Base-by-base conservation (phyloP, 2,888 invertebrate genomes). In the Cantharis rufa region DNA sequence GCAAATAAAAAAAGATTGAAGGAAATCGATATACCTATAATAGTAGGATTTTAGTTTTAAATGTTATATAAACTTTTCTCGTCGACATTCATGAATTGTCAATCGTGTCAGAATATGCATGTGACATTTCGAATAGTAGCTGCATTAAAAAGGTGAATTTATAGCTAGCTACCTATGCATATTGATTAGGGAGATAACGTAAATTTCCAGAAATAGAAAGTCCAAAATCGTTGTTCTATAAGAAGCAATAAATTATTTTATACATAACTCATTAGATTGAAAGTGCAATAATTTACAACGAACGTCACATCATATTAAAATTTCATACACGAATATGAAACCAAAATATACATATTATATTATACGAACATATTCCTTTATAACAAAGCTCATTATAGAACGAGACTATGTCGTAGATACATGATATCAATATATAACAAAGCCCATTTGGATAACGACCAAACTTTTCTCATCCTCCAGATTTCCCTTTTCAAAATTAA, bases 381-480 rank as follows among this genome's bases (percentile, higher is more conserved):
- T 48, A 48, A 78, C 78, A 77, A 79, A 79, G 76, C 77, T 79
- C 77, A 77, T 79, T 79, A 79, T 72, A 70, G 76, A 69, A 69
- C 72, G 70, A 76, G 70, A 79, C 77, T 77, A 79, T 77, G 72
- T 71, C 74, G 70, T 68, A 72, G 74, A 71, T 78, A 78, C 78
- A 76, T 76, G 76, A 76, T 76, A 74, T 76, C 78, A 78, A 78
- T 78, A 78, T 77, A 79, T 79, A 76, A 77, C 75, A 75, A 78
- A 78, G 78, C 78, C 75, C 78, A 75, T 75, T 78, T 75, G 75
- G 75, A 78, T 78, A 78, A 78, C 78, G 78, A 78, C 78, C 73
- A 75, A 78, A 78, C 78, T 78, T 78, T 75, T 75, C 72, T 63
- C 75, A 69, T 72, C 72, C 74, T 71, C 71, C 78, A 75, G 74